phyloP scores from a whole-genome alignment of 2,888 invertebrate genomes.

The Rotaria socialis region DNA sequence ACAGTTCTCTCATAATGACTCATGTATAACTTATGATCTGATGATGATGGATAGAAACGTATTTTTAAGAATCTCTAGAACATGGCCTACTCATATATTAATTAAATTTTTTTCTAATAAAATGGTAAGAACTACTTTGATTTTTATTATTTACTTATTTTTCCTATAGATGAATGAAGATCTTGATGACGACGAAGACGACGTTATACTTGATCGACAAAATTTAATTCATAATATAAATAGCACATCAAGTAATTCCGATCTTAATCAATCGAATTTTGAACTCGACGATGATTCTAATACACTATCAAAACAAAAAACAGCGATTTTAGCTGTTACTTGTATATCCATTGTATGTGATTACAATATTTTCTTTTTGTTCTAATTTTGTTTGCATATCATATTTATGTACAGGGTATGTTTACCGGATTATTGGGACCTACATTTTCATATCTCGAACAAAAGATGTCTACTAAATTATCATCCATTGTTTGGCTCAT shows the following conservation, averaged over 20 bases:
- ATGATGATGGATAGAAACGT: no score
- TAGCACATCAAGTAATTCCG: not conserved
- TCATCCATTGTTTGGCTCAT: not conserved
- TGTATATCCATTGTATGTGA: conserved; percentile 7
- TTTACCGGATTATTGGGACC: not conserved
- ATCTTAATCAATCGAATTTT: not conserved
- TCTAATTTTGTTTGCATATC: no score
- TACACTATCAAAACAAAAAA: not conserved
- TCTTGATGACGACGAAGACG: not conserved
- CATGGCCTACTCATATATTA: no score
- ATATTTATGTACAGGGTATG: not conserved
- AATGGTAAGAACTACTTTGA: not conserved
- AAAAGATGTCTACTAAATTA: not conserved
- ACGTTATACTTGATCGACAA: not conserved
- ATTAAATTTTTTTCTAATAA: not conserved
- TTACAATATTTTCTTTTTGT: not conserved
- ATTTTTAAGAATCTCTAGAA: no score
- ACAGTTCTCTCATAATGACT: not conserved
- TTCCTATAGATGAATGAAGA: not conserved
- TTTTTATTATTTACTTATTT: not conserved
- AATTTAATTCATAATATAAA: not conserved
- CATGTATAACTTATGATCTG: not conserved
- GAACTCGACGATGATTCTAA: not conserved
- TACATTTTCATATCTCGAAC: not conserved
- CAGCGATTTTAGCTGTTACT: not conserved